phyloP scores from a whole-genome alignment of 2,797 vertebrate genomes.

The Lateolabrax maculatus region DNA sequence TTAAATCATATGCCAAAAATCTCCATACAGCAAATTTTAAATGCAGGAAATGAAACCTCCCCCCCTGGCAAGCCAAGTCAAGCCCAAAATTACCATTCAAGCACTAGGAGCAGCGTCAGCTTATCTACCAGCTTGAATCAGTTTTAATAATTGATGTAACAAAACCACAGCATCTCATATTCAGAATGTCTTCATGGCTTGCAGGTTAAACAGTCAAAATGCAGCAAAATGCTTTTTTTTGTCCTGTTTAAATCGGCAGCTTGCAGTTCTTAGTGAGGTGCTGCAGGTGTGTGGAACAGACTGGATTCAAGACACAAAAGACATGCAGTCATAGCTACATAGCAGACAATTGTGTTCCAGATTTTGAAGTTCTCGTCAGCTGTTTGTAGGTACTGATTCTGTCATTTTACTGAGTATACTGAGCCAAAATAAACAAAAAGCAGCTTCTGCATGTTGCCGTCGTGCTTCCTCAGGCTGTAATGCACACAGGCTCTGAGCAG shows the following conservation, averaged over 20 bases:
- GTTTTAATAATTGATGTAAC: constrained; percentile 63
- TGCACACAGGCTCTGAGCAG: constrained; percentile 38
- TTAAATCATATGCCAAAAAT: constrained; percentile 15
- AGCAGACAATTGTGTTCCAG: not conserved
- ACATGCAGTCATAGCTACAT: not conserved
- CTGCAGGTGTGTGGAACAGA: not conserved
- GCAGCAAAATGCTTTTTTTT: constrained; percentile 18
- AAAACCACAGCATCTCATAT: constrained; percentile 52
- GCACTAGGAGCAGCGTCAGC: constrained; percentile 51
- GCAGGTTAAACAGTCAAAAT: constrained; percentile 38
- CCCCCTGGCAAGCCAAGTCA: constrained; percentile 32
- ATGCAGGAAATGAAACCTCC: constrained; percentile 36
- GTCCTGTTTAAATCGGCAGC: constrained; percentile 11
- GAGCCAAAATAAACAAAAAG: constrained; percentile 5
- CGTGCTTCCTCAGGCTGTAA: constrained; percentile 14
- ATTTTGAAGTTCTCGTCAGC: not conserved
- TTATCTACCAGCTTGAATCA: constrained; percentile 40
- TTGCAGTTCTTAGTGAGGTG: not conserved
- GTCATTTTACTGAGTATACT: not conserved
- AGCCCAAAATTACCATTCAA: constrained; percentile 47
- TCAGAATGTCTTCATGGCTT: constrained; percentile 46
- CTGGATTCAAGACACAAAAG: not conserved
- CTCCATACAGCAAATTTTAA: constrained; percentile 23
- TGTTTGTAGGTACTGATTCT: not conserved
- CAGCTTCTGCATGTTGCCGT: not conserved